A percentile compares a stretch with the other conserved stretches of the same genome.
Evolutionary conservation across 64 coral and sea anemone genomes (phyloP).

Genomic region (Montipora capricornis): DNA sequence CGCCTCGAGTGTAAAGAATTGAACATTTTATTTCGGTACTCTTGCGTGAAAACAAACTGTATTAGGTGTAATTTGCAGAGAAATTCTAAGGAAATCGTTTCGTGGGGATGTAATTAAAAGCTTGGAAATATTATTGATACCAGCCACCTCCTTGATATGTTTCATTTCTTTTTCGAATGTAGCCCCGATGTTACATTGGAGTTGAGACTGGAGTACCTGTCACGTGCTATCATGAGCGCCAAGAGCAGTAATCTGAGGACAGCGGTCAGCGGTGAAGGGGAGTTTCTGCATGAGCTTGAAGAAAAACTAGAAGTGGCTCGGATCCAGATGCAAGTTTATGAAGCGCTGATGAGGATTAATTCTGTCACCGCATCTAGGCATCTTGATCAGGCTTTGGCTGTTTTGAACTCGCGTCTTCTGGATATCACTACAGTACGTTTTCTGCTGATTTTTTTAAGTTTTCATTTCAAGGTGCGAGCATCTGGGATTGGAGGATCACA

Average conservation of each 20-base stretch:
- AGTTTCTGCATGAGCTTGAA: slow-evolving; percentile 96
- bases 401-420: slow-evolving; percentile 77
- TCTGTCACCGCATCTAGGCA: slow-evolving; percentile 28
- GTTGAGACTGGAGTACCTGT: slow-evolving; percentile 88
- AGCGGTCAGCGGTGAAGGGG: slow-evolving; percentile 81
- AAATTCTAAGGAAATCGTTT: too few relatives aligned
- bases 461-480: too few relatives aligned
- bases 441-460: background rate
- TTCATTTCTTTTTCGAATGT: background rate
- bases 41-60: too few relatives aligned
- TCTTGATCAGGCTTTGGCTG: slow-evolving; percentile 63
- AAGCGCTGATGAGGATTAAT: slow-evolving; percentile 75
- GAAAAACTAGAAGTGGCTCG: slow-evolving; percentile 99
- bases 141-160: too few relatives aligned
- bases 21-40: too few relatives aligned
- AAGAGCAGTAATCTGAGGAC: slow-evolving; percentile 94
- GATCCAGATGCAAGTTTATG: slow-evolving; percentile 93
- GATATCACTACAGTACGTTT: slow-evolving; percentile 84
- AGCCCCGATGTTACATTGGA: slow-evolving; percentile 80
- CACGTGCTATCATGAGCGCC: slow-evolving; percentile 97
- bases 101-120: too few relatives aligned
- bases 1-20: too few relatives aligned
- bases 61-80: too few relatives aligned
- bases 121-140: too few relatives aligned
- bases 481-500: too few relatives aligned